Percentiles rank a stretch among this genome's conserved stretches.
phyloP scores from a whole-genome alignment of 2,888 invertebrate species.

The Apamea anceps region DNA sequence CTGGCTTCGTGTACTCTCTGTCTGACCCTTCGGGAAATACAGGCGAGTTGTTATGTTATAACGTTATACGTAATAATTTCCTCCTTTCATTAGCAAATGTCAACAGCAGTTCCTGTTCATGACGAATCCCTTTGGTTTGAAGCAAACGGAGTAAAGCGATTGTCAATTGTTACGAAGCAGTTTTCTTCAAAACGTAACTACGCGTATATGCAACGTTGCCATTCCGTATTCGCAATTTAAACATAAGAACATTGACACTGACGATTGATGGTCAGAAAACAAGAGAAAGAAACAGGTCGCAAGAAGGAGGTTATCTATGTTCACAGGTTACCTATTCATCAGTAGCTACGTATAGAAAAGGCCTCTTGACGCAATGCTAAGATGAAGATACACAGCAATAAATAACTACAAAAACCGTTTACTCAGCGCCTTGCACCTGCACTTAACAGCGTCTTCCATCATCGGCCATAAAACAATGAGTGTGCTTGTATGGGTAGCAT shows the following conservation, averaged over 20 bases:
- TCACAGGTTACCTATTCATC: not conserved
- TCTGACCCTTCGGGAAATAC: not conserved
- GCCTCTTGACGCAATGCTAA: not conserved
- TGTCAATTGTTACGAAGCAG: not conserved
- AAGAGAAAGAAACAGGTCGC: not conserved
- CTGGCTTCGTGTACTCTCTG: not conserved
- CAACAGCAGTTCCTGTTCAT: not conserved
- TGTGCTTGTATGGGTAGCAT: conserved; percentile 72
- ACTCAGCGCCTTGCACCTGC: conserved; percentile 56
- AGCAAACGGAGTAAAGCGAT: not conserved
- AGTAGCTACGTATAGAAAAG: not conserved
- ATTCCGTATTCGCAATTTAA: not conserved
- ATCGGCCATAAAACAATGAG: conserved; percentile 71
- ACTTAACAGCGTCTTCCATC: conserved; percentile 58
- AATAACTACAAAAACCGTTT: conserved; percentile 25
- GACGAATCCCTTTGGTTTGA: not conserved
- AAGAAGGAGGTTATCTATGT: not conserved
- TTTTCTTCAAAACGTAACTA: not conserved
- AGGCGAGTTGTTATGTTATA: not conserved
- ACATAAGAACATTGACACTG: not conserved
- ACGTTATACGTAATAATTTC: not conserved
- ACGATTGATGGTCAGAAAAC: not conserved
- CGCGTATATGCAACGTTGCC: not conserved
- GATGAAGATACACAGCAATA: conserved; percentile 26
- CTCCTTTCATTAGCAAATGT: not conserved